A percentile compares a stretch with the other conserved stretches of the same genome.
Conservation (phyloP, 1,140 invertebrate species). For the Tetramorium simillimum region DNA sequence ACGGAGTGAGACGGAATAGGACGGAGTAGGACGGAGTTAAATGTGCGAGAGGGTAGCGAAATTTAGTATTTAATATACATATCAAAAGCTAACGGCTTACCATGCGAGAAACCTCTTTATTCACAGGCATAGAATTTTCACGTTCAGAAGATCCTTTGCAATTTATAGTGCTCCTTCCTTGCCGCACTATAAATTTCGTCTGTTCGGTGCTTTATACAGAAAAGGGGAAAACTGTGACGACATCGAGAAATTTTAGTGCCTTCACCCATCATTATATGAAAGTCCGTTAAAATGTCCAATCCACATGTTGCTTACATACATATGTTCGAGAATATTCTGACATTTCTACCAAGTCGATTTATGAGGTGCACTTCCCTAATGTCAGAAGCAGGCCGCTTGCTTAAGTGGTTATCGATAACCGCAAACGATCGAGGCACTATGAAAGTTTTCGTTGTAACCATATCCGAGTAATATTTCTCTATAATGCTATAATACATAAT, state of each 20-base stretch:
- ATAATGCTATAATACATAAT: constrained; percentile 5
- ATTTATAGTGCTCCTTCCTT: constrained; percentile 28
- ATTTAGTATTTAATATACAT: constrained; percentile 43
- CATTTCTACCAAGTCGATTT: constrained; percentile 49
- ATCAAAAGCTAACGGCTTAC: constrained; percentile 17
- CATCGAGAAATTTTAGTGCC: constrained; percentile 38
- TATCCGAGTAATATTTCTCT: background rate
- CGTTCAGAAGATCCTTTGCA: background rate
- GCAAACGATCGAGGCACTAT: constrained; percentile 24
- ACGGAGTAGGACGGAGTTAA: background rate
- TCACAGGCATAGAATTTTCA: constrained; percentile 24
- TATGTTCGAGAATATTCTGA: constrained; percentile 19
- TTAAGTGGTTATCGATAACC: constrained; percentile 57
- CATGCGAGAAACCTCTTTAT: constrained; percentile 19
- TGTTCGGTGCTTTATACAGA: constrained; percentile 8
- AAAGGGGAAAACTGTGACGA: constrained; percentile 45
- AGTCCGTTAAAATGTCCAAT: constrained; percentile 49
- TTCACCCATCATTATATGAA: constrained; percentile 24
- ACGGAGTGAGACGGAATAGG: background rate
- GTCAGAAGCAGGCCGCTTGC: constrained; percentile 31
- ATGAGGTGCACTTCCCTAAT: constrained; percentile 37
- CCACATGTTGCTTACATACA: constrained; percentile 47
- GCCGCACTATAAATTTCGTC: constrained; percentile 39
- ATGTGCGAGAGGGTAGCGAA: background rate
- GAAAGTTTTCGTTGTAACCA: constrained; percentile 8